These are phyloP conservation scores for Oligia fasciuncula DNA, from an alignment of 2,888 invertebrate species.

Conservation along the genomic window DNA sequence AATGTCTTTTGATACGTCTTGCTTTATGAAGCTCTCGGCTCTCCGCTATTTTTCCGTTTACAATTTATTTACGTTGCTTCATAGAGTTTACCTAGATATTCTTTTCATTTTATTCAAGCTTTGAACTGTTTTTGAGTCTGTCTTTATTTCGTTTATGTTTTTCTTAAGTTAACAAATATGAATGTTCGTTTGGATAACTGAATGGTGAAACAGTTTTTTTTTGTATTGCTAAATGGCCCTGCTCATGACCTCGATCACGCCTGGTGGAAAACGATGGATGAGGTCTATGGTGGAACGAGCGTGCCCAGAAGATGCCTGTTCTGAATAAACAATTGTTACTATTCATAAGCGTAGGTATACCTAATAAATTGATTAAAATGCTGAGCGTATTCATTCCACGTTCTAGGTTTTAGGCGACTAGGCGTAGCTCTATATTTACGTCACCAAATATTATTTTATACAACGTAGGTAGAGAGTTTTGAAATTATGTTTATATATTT, in stretches of 20 bases:
- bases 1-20: constrained; percentile 78
- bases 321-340: constrained; percentile 17
- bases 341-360: constrained; percentile 3
- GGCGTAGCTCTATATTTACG: constrained; percentile 6
- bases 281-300: too few species aligned
- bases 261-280: too few species aligned
- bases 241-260: too few species aligned
- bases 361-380: constrained; percentile 25
- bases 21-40: constrained; percentile 74
- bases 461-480: too few species aligned
- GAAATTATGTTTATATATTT: too few species aligned
- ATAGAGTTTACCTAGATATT: constrained; percentile 62
- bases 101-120: constrained; percentile 63
- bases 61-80: constrained; percentile 75
- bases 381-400: constrained; percentile 21
- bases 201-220: background rate
- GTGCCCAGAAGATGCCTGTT: too few species aligned
- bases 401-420: background rate
- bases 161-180: constrained; percentile 19
- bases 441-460: too few species aligned
- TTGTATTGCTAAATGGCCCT: too few species aligned
- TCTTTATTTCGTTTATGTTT: constrained; percentile 48
- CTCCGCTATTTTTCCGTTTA: constrained; percentile 73
- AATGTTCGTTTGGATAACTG: constrained; percentile 6
- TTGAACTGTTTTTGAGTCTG: constrained; percentile 58